Conservation (phyloP, 2,113 vertebrate genomes). For the Eulemur rufifrons region DNA sequence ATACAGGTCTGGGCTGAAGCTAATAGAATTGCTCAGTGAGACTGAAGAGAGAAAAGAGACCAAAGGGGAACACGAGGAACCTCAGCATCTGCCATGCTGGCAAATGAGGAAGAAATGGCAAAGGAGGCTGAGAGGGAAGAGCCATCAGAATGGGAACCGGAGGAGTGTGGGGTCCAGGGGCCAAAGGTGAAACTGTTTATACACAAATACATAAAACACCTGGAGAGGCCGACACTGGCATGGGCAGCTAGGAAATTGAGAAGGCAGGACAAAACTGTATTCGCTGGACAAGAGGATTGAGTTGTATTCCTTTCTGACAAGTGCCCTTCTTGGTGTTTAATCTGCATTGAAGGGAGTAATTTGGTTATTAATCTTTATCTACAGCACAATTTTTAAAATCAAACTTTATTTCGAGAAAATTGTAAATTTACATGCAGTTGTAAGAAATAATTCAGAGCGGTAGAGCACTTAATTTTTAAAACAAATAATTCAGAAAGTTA, state of each 20-base stretch:
- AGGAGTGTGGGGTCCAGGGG: neutral
- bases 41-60: neutral
- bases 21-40: neutral
- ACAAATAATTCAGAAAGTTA: neutral
- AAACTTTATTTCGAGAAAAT: slow-evolving; percentile 17
- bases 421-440: neutral
- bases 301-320: neutral
- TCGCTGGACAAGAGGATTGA: neutral
- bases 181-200: neutral
- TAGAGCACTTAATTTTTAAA: neutral
- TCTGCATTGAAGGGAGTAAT: neutral
- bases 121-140: neutral
- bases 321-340: neutral
- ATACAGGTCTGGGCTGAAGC: neutral
- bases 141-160: neutral
- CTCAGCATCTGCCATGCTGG: neutral
- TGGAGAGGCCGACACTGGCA: neutral
- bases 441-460: neutral
- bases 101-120: neutral
- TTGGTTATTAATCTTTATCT: slow-evolving; percentile 33
- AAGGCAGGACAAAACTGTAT: neutral
- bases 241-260: neutral
- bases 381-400: neutral
- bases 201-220: neutral
- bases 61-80: neutral